These are phyloP conservation scores for Sander vitreus DNA, from an alignment of 2,113 vertebrate genomes.

Conservation along the genomic window DNA sequence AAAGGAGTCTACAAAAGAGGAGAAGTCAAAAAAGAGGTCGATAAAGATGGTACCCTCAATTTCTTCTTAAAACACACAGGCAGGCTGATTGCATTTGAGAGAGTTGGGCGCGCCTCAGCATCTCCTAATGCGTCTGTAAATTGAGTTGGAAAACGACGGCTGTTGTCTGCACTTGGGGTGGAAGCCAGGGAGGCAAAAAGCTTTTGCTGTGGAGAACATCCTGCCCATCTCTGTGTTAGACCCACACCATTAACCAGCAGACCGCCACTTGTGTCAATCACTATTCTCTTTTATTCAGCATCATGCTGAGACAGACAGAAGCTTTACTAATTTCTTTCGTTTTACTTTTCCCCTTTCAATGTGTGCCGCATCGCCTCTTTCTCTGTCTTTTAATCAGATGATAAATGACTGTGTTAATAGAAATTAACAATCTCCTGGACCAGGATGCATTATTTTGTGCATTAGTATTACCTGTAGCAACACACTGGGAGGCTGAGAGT, in stretches of 20 bases:
- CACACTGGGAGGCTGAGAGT: constrained; percentile 34
- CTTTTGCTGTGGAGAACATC: constrained; percentile 53
- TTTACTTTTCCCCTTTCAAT: neutral
- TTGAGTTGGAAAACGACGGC: constrained; percentile 81
- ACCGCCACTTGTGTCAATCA: constrained; percentile 56
- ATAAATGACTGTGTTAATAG: constrained; percentile 19
- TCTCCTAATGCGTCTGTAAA: constrained; percentile 82
- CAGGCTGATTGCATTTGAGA: constrained; percentile 79
- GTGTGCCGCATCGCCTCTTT: no score
- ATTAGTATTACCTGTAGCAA: constrained; percentile 42
- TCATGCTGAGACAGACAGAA: constrained; percentile 20
- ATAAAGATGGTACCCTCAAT: constrained; percentile 70
- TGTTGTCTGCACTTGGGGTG: constrained; percentile 75
- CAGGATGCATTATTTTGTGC: constrained; percentile 8
- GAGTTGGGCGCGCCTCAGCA: constrained; percentile 75
- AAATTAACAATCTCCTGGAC: constrained; percentile 4
- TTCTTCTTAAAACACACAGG: constrained; percentile 76
- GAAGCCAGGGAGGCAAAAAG: constrained; percentile 68
- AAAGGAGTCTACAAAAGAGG: constrained; percentile 10
- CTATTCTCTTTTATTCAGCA: constrained; percentile 6
- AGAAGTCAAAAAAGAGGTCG: constrained; percentile 63
- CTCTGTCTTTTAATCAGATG: constrained; percentile 17
- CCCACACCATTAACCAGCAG: constrained; percentile 58
- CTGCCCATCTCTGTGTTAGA: constrained; percentile 39
- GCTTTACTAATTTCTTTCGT: constrained; percentile 2